phyloP scores from a whole-genome alignment of 2,888 invertebrate genomes.

The Iselma pallidipennis region DNA sequence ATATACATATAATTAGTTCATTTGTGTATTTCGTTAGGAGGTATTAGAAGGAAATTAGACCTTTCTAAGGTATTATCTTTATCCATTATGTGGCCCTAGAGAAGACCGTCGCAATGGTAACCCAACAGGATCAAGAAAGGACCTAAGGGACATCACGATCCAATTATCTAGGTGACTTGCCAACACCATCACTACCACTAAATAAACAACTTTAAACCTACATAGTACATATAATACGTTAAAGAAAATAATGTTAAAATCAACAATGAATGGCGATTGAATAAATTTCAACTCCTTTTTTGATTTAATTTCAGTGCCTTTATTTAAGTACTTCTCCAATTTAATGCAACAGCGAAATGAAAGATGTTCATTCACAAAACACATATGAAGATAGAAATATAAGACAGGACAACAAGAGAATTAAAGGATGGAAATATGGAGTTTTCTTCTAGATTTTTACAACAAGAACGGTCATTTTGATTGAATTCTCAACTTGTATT shows the following conservation, averaged over 20 bases:
- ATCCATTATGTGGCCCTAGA: neutral
- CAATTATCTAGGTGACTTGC: constrained; percentile 21
- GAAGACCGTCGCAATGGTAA: neutral
- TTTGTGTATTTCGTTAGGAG: too few species aligned
- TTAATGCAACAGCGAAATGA: too few species aligned
- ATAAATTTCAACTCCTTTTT: too few species aligned
- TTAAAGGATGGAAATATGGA: neutral
- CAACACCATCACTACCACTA: constrained; percentile 5
- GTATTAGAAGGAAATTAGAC: neutral
- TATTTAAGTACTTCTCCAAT: too few species aligned
- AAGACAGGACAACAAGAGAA: too few species aligned
- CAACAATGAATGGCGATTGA: too few species aligned
- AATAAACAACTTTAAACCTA: constrained; percentile 22
- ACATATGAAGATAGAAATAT: too few species aligned
- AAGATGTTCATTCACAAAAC: too few species aligned
- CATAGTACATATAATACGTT: too few species aligned
- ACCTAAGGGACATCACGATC: constrained; percentile 19
- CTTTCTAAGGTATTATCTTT: neutral
- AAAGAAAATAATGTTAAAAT: neutral
- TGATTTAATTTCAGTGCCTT: too few species aligned
- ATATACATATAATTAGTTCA: too few species aligned
- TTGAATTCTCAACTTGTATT: neutral
- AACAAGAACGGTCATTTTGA: neutral
- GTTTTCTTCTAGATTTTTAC: neutral
- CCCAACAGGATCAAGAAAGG: constrained; percentile 7